Conservation (phyloP, 2,888 invertebrate species). For the Trichogramma evanescens region DNA sequence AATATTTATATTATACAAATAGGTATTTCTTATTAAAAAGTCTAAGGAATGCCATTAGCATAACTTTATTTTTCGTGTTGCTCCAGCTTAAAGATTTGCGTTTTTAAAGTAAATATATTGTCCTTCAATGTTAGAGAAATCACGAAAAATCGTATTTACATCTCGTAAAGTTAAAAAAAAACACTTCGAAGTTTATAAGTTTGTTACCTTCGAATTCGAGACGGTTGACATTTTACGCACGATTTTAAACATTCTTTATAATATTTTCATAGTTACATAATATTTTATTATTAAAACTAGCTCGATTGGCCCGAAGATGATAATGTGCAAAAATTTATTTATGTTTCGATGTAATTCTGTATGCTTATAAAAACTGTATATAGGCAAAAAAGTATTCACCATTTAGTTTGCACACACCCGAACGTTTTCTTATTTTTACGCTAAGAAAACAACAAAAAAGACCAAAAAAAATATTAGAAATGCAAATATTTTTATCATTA, state of each 20-base stretch:
- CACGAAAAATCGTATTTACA: too few relatives aligned
- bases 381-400: neutral
- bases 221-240: too few relatives aligned
- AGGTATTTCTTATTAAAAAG: conserved; percentile 20
- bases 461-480: conserved; percentile 98
- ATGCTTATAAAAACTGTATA: conserved; percentile 6
- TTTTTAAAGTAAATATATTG: too few relatives aligned
- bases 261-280: too few relatives aligned
- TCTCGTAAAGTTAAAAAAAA: too few relatives aligned
- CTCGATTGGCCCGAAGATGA: conserved; percentile 5
- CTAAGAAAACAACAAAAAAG: conserved; percentile 95
- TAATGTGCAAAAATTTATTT: conserved; percentile 12
- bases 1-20: conserved; percentile 21
- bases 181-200: too few relatives aligned
- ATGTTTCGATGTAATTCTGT: conserved; percentile 6
- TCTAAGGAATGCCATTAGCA: conserved; percentile 25
- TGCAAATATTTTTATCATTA: conserved; percentile 99
- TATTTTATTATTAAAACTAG: conserved; percentile 12
- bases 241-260: too few relatives aligned
- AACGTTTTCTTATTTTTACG: conserved; percentile 50
- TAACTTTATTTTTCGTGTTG: conserved; percentile 1
- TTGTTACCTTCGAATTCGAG: too few relatives aligned
- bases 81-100: conserved; percentile 15
- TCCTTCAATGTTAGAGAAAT: too few relatives aligned
- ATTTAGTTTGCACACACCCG: neutral